A percentile compares a stretch with the other conserved stretches of the same genome.
These are phyloP conservation scores for Synergus itoensis DNA, from an alignment of 2,888 invertebrate species.

Conservation along the genomic window DNA sequence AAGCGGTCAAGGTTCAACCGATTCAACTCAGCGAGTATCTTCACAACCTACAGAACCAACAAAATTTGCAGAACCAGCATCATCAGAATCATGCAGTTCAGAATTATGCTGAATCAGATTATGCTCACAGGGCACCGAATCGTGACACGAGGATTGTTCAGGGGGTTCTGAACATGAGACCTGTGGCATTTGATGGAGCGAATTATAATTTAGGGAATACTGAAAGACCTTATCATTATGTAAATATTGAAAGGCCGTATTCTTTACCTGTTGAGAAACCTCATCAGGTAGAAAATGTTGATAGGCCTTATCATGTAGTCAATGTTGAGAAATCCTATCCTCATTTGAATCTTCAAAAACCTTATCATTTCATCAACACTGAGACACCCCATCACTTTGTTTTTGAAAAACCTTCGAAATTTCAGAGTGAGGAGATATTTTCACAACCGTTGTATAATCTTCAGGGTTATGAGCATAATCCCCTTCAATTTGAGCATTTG, in stretches of 20 bases:
- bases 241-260: neutral
- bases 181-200: neutral
- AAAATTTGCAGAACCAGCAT: neutral
- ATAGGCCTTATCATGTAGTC: neutral
- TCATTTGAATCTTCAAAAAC: neutral
- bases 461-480: neutral
- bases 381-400: neutral
- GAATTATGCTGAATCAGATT: neutral
- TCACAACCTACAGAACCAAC: neutral
- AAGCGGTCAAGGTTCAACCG: conserved; percentile 42
- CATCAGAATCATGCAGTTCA: conserved; percentile 5
- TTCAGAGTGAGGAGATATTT: neutral
- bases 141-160: neutral
- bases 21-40: conserved; percentile 18
- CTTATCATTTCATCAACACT: neutral
- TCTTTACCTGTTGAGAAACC: neutral
- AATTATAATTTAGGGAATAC: neutral
- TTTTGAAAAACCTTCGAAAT: conserved; percentile 9
- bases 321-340: neutral
- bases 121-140: neutral
- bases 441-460: neutral
- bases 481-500: neutral
- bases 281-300: neutral
- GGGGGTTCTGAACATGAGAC: conserved; percentile 10
- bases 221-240: neutral